Evolutionary conservation across 2,888 invertebrate species (phyloP).

Genomic region (Gisinianus flammeolus): DNA sequence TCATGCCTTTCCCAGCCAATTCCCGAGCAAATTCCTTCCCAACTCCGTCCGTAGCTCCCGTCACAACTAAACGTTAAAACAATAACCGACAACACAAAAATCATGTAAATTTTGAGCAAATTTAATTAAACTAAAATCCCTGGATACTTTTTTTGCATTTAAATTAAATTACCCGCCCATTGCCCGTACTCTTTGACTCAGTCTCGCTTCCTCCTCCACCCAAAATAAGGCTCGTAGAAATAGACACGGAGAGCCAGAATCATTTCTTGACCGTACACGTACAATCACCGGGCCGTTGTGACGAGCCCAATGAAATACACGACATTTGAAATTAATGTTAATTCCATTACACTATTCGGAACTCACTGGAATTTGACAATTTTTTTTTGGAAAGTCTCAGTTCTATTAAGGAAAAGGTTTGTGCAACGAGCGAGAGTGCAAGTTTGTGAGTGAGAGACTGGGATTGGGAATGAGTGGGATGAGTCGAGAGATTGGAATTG

Average conservation of each 20-base stretch:
- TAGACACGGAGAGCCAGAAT: constrained; percentile 15
- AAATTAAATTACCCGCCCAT: constrained; percentile 18
- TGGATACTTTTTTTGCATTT: not conserved
- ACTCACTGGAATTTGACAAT: too few species aligned
- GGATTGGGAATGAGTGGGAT: too few species aligned
- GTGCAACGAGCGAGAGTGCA: too few species aligned
- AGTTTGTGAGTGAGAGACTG: too few species aligned
- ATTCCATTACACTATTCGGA: too few species aligned
- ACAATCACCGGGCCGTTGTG: too few species aligned
- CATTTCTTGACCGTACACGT: too few species aligned
- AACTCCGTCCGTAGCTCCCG: constrained; percentile 88
- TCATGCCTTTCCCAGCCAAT: constrained; percentile 77
- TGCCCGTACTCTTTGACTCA: constrained; percentile 10
- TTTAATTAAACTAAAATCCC: not conserved
- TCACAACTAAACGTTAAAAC: constrained; percentile 73
- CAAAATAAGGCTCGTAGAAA: constrained; percentile 14
- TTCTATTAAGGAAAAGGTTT: too few species aligned
- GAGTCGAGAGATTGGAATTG: too few species aligned
- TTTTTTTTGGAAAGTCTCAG: too few species aligned
- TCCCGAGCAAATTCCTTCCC: constrained; percentile 84
- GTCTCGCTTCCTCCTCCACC: constrained; percentile 6
- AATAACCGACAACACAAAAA: not conserved
- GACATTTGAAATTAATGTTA: too few species aligned
- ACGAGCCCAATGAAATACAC: too few species aligned
- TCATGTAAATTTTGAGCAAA: not conserved